These are phyloP conservation scores for Elanoides forficatus DNA, from an alignment of 2,113 vertebrate species.

Conservation along the genomic window DNA sequence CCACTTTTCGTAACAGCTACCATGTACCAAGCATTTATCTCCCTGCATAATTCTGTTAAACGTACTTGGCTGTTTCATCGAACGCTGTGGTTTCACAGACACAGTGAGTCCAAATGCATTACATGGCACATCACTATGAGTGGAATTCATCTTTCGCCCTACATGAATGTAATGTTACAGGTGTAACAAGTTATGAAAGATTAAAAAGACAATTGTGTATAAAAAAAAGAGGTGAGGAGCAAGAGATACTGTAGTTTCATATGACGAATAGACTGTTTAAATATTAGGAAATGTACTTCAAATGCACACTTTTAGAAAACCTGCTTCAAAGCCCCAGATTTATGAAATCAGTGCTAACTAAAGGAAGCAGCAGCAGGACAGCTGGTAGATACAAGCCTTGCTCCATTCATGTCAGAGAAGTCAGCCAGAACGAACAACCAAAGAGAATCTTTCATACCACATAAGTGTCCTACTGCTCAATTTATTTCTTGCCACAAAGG, in stretches of 20 bases:
- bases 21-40: background rate
- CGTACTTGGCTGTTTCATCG: background rate
- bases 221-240: rapidly evolving
- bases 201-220: background rate
- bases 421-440: background rate
- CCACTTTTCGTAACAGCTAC: background rate
- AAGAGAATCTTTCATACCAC: background rate
- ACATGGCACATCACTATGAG: rapidly evolving
- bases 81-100: background rate
- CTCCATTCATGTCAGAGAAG: background rate
- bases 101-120: background rate
- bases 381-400: background rate
- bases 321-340: background rate
- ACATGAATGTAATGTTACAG: background rate
- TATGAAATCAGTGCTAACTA: background rate
- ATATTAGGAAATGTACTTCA: background rate
- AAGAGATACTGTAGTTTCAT: background rate
- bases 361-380: background rate
- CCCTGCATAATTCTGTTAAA: background rate
- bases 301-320: background rate
- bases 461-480: background rate
- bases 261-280: background rate
- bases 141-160: background rate
- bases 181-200: background rate
- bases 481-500: constrained; percentile 22